These are phyloP conservation scores for Thalassophryne amazonica DNA, from an alignment of 2,797 vertebrate species.

Conservation along the genomic window DNA sequence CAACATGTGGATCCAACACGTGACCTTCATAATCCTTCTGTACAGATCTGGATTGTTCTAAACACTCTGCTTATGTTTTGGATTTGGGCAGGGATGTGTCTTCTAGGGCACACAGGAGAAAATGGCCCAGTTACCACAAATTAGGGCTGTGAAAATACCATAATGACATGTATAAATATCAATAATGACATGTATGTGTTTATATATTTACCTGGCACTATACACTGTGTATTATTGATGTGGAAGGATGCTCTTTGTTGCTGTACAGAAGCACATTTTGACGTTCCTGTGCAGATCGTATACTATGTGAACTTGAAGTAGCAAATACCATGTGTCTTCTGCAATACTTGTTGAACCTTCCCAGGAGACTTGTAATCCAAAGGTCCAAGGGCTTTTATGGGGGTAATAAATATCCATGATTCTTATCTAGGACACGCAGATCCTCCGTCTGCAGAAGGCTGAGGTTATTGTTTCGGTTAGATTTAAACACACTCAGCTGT, in stretches of 20 bases:
- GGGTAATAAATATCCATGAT: conserved; percentile 61
- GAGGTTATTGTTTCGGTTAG: conserved; percentile 31
- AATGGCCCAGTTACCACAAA: too few relatives aligned
- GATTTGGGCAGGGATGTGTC: too few relatives aligned
- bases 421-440: conserved; percentile 41
- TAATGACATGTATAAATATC: too few relatives aligned
- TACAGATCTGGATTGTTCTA: too few relatives aligned
- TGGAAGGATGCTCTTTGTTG: background rate
- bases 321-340: conserved; percentile 9
- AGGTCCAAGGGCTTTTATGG: conserved; percentile 40
- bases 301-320: too few relatives aligned
- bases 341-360: conserved; percentile 44
- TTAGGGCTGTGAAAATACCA: too few relatives aligned
- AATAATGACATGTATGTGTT: conserved; percentile 43
- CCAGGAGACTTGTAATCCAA: conserved; percentile 39
- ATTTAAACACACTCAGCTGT: conserved; percentile 29
- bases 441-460: conserved; percentile 18
- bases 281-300: too few relatives aligned
- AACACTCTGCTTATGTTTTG: too few relatives aligned
- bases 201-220: conserved; percentile 20
- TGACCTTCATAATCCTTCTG: too few relatives aligned
- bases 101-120: too few relatives aligned
- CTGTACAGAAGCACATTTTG: background rate
- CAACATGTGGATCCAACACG: too few relatives aligned
- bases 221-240: background rate